Base-by-base conservation (phyloP, 1,140 invertebrate species). In the Ditylenchus dipsaci region DNA sequence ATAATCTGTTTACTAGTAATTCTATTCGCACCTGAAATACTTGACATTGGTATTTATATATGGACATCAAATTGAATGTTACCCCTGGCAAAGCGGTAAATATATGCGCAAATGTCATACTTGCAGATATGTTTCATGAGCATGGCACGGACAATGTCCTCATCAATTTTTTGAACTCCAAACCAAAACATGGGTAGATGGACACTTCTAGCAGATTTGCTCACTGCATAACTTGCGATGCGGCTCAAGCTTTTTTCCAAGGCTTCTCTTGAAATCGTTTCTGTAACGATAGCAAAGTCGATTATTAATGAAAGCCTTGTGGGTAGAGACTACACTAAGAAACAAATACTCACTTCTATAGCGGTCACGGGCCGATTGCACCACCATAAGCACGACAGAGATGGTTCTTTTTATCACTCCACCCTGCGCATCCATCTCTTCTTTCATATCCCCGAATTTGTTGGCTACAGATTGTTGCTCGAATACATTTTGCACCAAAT, bases 141-240 rank as follows among this genome's bases (percentile, higher is more conserved):
- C 23, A 71, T 30, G n/a, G 17, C 21, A n/a, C 66, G 63, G 1
- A 63, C n/a, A 27, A 27, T 19, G 7, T 38, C 27, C 30, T 71
- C 69, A 27, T 72, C 26, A 0, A 71, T n/a, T 11, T 71, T 60
- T 21, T 74, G 29, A 13, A 72, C 21, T 13, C 53, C 68, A 23
- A 26, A 72, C 69, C 69, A 71, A 63, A 71, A 49, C 56, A 49
- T 59, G 1, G 69, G 17, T 56, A 71, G 30, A 56, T 71, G 69
- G n/a, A 71, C 49, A 23, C 69, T 71, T 53, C 15, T 53, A 7
- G 65, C 21, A 0, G 56, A 21, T 15, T 42, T 19, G 17, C 38
- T 53, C 29, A 43, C 21, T 0, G 68, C 69, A 57, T 21, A 71
- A 15, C 47, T 29, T 11, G 56, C 67, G 27, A 71, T 43, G 5